Base-by-base conservation (phyloP, 2,113 vertebrate genomes). In the Xyrauchen texanus region DNA sequence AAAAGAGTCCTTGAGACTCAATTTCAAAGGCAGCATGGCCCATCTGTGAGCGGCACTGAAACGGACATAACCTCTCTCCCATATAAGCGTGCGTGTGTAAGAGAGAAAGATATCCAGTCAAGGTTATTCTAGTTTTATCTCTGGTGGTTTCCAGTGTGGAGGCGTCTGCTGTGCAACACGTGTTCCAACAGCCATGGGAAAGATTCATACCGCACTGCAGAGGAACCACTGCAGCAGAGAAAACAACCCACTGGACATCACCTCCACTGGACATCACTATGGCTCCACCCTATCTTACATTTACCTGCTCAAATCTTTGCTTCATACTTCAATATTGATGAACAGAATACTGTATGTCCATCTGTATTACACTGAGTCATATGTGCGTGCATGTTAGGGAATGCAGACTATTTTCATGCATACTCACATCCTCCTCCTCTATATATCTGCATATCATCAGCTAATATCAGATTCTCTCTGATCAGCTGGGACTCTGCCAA, bases 1-100 rank as follows among this genome's bases (percentile, higher is more conserved):
- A 85, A 78, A 89, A 65, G 52, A 64, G 65, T 60, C 76, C 79
- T 79, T 63, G 13, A 76, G 71, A 83, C 53, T 16, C 13, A 1
- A 6, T 75, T 85, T 86, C 76, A 85, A 85, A 86, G 61, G 65
- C 51, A 70, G 52, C 0, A 6, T 10, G 57, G 61, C 46, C 53
- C 47, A 34, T 34, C 6, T 21, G 61, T 62, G 74, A 66, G 60
- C 66, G 45, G 0, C 83, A 85, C 79, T 62, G 68, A 80, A 74
- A 78, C 68, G 44, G 77, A 73, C 64, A 44, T 15, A 49, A 12
- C 60, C 81, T 87, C 82, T 68, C 80, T 69, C 55, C 52, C 21
- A 34, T 34, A 34, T 34, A 34, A 34, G 21, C 21, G 75, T 68
- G 82, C 53, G 67, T 65, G 74, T 81, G 66, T 76, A n/a, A 66